These are phyloP conservation scores for Caenorhabditis latens DNA, from an alignment of 1,140 invertebrate genomes.

Conservation along the genomic window DNA sequence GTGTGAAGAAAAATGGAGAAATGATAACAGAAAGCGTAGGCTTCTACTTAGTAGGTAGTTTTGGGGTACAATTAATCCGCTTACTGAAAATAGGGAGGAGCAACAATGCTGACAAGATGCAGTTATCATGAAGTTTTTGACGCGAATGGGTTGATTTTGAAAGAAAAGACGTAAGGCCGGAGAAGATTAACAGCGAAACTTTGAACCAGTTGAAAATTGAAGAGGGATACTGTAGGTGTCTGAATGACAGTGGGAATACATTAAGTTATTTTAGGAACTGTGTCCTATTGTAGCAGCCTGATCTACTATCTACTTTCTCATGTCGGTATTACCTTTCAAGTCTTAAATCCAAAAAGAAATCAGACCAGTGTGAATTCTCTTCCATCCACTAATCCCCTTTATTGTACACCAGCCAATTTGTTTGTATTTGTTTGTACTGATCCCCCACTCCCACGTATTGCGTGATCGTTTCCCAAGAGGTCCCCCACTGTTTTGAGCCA, in stretches of 20 bases:
- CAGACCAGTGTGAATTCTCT: neutral
- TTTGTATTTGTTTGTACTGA: slow-evolving; percentile 4
- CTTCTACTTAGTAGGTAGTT: slow-evolving; percentile 55
- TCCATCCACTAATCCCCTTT: slow-evolving; percentile 14
- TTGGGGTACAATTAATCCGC: slow-evolving; percentile 56
- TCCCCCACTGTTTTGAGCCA: slow-evolving; percentile 20
- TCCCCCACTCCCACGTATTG: slow-evolving; percentile 8
- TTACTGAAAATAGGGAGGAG: slow-evolving; percentile 36
- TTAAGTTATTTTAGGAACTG: no score
- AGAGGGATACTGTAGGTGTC: no score
- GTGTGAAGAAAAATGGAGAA: neutral
- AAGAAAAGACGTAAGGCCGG: neutral
- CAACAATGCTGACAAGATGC: slow-evolving; percentile 43
- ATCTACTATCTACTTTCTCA: neutral
- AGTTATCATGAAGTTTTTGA: slow-evolving; percentile 45
- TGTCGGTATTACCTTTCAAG: neutral
- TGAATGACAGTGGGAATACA: no score
- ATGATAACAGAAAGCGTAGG: slow-evolving; percentile 48
- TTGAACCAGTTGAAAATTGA: neutral
- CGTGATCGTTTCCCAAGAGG: neutral
- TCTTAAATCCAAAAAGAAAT: neutral
- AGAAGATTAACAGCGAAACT: neutral
- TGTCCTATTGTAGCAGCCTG: no score
- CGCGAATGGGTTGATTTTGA: neutral
- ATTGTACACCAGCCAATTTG: no score